Percentiles rank a stretch among this genome's conserved stretches.
Evolutionary conservation across 2,113 vertebrate genomes (phyloP).

Genomic region (Arothron firmamentum): DNA sequence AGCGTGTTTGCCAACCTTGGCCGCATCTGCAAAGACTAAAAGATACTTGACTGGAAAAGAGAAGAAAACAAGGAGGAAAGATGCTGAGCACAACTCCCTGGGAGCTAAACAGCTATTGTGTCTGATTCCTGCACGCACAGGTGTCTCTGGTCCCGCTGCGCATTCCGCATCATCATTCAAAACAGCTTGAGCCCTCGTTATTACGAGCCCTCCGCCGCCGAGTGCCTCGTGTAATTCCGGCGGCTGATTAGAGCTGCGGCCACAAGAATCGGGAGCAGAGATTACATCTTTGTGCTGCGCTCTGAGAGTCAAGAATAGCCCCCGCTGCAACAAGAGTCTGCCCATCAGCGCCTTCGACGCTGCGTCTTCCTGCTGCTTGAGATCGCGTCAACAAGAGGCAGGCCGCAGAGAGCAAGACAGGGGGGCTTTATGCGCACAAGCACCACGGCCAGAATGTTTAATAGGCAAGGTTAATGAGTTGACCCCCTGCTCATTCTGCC

Average conservation of each 20-base stretch:
- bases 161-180: slow-evolving; percentile 18
- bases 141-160: slow-evolving; percentile 44
- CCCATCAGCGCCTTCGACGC: slow-evolving; percentile 26
- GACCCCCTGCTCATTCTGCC: slow-evolving; percentile 34
- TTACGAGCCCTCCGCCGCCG: background rate
- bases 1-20: slow-evolving; percentile 52
- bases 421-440: slow-evolving; percentile 7
- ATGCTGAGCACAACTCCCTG: slow-evolving; percentile 41
- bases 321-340: slow-evolving; percentile 22
- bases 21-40: slow-evolving; percentile 54
- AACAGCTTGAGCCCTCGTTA: slow-evolving; percentile 25
- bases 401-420: slow-evolving; percentile 31
- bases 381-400: slow-evolving; percentile 9
- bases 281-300: slow-evolving; percentile 27
- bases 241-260: slow-evolving; percentile 37
- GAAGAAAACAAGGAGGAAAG: slow-evolving; percentile 18
- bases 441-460: slow-evolving; percentile 35
- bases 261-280: slow-evolving; percentile 28
- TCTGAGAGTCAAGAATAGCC: slow-evolving; percentile 24
- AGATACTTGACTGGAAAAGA: slow-evolving; percentile 41
- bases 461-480: slow-evolving; percentile 45
- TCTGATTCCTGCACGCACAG: slow-evolving; percentile 43
- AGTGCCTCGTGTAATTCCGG: slow-evolving; percentile 22
- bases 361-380: slow-evolving; percentile 43
- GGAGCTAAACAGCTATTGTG: slow-evolving; percentile 41